phyloP scores from a whole-genome alignment of 2,888 invertebrate species.

The Megalurothrips usitatus region DNA sequence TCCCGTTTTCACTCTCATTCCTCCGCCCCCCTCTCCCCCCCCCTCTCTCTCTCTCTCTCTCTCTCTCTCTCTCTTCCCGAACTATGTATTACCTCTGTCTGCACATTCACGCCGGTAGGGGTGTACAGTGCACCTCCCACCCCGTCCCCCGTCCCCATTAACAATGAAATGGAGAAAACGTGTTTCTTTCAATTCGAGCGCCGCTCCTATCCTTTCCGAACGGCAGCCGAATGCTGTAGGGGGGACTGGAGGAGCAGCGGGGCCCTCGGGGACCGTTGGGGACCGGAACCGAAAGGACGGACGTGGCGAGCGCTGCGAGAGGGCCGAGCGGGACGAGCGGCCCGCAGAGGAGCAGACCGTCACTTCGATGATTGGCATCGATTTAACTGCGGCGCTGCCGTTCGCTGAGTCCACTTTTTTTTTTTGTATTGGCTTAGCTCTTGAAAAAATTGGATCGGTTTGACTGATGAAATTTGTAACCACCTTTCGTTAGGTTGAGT shows the following conservation, averaged over 20 bases:
- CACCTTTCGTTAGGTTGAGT: too few species aligned
- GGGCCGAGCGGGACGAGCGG: too few species aligned
- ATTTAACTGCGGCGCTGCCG: too few species aligned
- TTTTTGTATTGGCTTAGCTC: too few species aligned
- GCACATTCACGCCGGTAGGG: neutral
- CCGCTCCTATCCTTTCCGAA: neutral
- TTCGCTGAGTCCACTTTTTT: too few species aligned
- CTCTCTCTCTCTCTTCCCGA: neutral
- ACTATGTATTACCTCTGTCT: too few species aligned
- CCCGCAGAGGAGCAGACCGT: too few species aligned
- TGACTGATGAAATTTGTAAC: too few species aligned
- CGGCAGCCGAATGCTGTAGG: neutral
- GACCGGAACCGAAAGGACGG: neutral
- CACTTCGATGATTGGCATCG: too few species aligned
- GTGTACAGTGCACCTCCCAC: neutral
- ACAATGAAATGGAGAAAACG: slow-evolving; percentile 14
- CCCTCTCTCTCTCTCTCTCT: neutral
- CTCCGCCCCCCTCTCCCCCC: neutral
- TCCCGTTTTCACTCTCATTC: neutral
- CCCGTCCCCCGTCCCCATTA: neutral
- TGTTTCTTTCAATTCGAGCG: neutral
- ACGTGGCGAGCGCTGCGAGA: too few species aligned
- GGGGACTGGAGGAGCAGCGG: neutral
- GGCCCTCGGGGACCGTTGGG: too few species aligned
- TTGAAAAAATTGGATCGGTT: too few species aligned